phyloP scores from a whole-genome alignment of 2,113 vertebrate species.

The Phylloscopus whistleri region DNA sequence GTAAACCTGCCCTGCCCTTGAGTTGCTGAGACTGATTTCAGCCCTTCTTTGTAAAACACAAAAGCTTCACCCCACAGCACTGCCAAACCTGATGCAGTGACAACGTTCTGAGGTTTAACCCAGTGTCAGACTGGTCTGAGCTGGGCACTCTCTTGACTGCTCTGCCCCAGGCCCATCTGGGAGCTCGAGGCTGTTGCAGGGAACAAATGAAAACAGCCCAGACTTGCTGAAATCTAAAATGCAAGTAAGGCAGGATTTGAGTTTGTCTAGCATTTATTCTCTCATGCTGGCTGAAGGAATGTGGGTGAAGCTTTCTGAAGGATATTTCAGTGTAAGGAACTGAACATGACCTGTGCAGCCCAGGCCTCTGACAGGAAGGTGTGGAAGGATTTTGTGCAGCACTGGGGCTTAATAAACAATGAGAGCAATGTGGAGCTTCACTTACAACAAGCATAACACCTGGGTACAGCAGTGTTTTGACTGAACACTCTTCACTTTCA shows the following conservation, averaged over 20 bases:
- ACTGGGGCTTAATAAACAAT: background rate
- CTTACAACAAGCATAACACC: background rate
- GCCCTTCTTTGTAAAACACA: background rate
- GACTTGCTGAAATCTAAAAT: background rate
- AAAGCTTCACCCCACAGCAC: background rate
- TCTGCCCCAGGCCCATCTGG: background rate
- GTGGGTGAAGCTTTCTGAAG: background rate
- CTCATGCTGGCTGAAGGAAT: background rate
- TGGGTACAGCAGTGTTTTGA: background rate
- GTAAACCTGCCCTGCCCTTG: background rate
- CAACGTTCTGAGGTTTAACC: background rate
- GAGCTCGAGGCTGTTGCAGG: background rate
- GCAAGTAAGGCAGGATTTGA: background rate
- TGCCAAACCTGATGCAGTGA: background rate
- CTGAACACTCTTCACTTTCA: background rate
- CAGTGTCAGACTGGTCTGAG: background rate
- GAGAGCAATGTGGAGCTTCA: background rate
- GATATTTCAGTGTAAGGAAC: background rate
- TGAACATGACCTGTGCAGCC: accelerated
- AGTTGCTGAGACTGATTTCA: background rate
- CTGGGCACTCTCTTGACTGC: background rate
- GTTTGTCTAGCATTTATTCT: accelerated
- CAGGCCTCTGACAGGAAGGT: background rate
- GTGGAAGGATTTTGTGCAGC: background rate
- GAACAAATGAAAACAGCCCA: background rate